Evolutionary conservation across 2,797 vertebrate species (phyloP), one percentile per base, ranked within the genome.

Genomic region (Morelia viridis): DNA sequence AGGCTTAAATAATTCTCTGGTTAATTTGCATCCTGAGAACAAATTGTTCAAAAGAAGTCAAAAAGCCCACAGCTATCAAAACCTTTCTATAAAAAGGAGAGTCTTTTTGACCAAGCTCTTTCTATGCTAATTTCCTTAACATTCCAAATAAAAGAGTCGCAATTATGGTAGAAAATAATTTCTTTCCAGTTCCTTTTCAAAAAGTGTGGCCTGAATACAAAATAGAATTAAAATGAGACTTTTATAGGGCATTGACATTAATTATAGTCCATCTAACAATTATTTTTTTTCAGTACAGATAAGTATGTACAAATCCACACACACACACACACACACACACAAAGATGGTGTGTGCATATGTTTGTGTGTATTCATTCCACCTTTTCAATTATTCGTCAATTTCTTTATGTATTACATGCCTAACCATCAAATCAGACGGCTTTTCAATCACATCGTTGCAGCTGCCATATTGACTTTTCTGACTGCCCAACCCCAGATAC

Each of bases 11-110:
- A 62, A 94, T 22, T 91, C 3, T 86, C 1, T 17, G 17, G 90
- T 93, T 88, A 87, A 65, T 91, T 92, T 3, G 0, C n/a, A 87
- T 41, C 65, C 1, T 12, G 5, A 91, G 10, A 94, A 93, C 31
- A 83, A 58, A 62, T 76, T 89, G 26, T 89, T 93, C 83, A 85
- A 95, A 88, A 88, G 0, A 28, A 56, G 88, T n/a, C 80, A 90
- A 11, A 89, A 91, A 0, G 90, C 4, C 0, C 19, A 24, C 1
- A 90, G 31, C 5, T 88, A 53, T 65, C 93, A 94, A 95, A n/a
- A 1, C 3, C 31, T 90, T 92, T 17, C 41, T 62, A n/a, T 56
- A 65, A 53, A 50, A 26, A 5, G 8, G 71, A 65, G 11, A 87
- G 41, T 22, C 0, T 58, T 94, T 92, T 91, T 15, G 57, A 89